phyloP scores from a whole-genome alignment of 1,140 invertebrate genomes.

The Drosophila auraria region DNA sequence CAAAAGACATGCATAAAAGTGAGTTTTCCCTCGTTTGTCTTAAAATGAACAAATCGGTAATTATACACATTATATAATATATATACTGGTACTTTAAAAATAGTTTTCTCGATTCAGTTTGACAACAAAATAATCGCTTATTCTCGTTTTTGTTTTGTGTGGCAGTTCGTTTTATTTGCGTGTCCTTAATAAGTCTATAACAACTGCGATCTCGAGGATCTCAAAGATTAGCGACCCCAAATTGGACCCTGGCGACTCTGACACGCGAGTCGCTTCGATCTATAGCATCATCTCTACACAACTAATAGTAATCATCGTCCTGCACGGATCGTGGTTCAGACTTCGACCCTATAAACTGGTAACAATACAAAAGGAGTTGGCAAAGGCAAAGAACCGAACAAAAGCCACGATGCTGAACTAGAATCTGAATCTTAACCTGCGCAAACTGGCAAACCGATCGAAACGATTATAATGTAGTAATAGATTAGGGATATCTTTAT shows the following conservation, averaged over 20 bases:
- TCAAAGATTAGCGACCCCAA: slow-evolving; percentile 10
- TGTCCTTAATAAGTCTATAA: slow-evolving; percentile 26
- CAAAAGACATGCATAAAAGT: slow-evolving; percentile 63
- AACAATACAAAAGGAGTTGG: slow-evolving; percentile 27
- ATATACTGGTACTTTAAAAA: slow-evolving; percentile 50
- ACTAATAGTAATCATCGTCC: slow-evolving; percentile 42
- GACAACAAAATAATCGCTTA: slow-evolving; percentile 42
- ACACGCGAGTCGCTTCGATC: slow-evolving; percentile 18
- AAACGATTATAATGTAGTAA: slow-evolving; percentile 42
- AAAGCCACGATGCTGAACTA: slow-evolving; percentile 20
- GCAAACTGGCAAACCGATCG: slow-evolving; percentile 39
- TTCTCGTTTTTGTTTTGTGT: slow-evolving; percentile 31
- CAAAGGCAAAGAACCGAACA: slow-evolving; percentile 36
- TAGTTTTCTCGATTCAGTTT: slow-evolving; percentile 54
- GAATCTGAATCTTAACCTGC: slow-evolving; percentile 34
- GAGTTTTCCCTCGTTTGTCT: slow-evolving; percentile 43
- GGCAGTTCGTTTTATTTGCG: slow-evolving; percentile 61
- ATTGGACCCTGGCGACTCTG: slow-evolving; percentile 28
- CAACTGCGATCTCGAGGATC: slow-evolving; percentile 28
- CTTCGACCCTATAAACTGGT: slow-evolving; percentile 15
- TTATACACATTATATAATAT: slow-evolving; percentile 13
- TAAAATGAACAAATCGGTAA: slow-evolving; percentile 58
- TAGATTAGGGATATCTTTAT: slow-evolving; percentile 62
- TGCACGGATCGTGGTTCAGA: slow-evolving; percentile 15
- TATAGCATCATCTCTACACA: slow-evolving; percentile 23